These are phyloP conservation scores for Pao palembangensis DNA, from an alignment of 2,113 vertebrate species.

Conservation along the genomic window DNA sequence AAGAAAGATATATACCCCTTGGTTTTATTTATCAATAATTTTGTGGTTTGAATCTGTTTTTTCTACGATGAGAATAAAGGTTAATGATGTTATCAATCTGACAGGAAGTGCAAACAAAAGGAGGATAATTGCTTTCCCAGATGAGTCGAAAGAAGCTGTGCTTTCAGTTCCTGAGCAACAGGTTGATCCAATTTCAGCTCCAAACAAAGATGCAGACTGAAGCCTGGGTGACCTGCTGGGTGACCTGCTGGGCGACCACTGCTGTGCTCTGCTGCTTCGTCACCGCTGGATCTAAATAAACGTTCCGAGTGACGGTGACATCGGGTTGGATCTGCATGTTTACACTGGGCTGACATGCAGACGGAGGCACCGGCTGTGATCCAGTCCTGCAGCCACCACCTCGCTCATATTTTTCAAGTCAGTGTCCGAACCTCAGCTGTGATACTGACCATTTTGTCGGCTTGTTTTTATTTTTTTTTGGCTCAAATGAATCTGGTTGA, in stretches of 20 bases:
- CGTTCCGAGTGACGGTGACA: constrained; percentile 19
- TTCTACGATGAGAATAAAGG: no score
- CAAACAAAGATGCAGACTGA: not conserved
- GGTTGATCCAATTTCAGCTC: constrained; percentile 15
- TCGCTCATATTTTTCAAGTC: no score
- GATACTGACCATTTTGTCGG: not conserved
- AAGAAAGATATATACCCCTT: not conserved
- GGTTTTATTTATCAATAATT: not conserved
- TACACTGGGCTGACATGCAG: not conserved
- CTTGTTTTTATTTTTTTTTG: no score
- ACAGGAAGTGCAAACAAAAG: no score
- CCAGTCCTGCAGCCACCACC: no score
- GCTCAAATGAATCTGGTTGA: no score
- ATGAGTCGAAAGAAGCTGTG: not conserved
- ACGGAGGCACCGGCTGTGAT: no score
- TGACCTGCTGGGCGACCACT: no score
- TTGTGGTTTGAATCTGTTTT: no score
- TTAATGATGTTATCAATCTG: not conserved
- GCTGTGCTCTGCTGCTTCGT: no score
- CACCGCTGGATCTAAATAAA: constrained; percentile 6
- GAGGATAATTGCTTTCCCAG: no score
- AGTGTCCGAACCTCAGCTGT: no score
- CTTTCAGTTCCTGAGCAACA: constrained; percentile 7
- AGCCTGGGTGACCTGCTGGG: not conserved
- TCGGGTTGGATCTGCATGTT: constrained; percentile 18